A percentile compares a stretch with the other conserved stretches of the same genome.
Evolutionary conservation across 2,797 vertebrate species (phyloP).

Genomic region (Esox masquinongy): DNA sequence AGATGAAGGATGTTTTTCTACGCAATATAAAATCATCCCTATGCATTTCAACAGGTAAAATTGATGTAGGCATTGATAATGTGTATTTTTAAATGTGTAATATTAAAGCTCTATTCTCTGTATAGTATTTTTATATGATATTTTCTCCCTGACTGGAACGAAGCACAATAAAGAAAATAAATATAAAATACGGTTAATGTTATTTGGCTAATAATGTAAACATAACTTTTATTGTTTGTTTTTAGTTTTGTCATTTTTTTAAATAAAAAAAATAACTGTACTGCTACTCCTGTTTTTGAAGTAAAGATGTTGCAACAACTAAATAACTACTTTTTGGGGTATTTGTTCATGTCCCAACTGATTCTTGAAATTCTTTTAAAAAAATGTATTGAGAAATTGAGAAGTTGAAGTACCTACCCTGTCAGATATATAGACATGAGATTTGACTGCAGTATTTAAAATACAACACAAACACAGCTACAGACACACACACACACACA

Average conservation of each 20-base stretch:
- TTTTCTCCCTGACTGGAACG: constrained; percentile 80
- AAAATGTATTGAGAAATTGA: too few species aligned
- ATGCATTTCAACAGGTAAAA: constrained; percentile 87
- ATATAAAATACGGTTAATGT: constrained; percentile 55
- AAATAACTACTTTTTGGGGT: constrained; percentile 54
- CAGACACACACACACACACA: too few species aligned
- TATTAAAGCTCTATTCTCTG: constrained; percentile 91
- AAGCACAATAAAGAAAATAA: constrained; percentile 79
- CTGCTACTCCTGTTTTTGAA: constrained; percentile 77
- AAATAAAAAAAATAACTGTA: constrained; percentile 72
- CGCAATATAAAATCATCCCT: constrained; percentile 83
- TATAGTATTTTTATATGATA: constrained; percentile 93
- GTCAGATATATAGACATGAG: background rate
- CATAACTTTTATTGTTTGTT: constrained; percentile 72
- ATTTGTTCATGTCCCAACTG: background rate
- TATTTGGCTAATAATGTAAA: constrained; percentile 61
- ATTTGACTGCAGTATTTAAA: background rate
- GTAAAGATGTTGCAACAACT: constrained; percentile 59
- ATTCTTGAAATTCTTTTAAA: too few species aligned
- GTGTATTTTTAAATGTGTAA: constrained; percentile 93
- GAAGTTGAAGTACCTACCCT: background rate
- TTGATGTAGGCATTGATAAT: constrained; percentile 73
- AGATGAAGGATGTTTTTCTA: constrained; percentile 61
- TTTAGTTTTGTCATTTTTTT: constrained; percentile 73
- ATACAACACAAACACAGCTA: too few species aligned